phyloP scores from a whole-genome alignment of 2,888 invertebrate species.

The Yponomeuta sedellus region DNA sequence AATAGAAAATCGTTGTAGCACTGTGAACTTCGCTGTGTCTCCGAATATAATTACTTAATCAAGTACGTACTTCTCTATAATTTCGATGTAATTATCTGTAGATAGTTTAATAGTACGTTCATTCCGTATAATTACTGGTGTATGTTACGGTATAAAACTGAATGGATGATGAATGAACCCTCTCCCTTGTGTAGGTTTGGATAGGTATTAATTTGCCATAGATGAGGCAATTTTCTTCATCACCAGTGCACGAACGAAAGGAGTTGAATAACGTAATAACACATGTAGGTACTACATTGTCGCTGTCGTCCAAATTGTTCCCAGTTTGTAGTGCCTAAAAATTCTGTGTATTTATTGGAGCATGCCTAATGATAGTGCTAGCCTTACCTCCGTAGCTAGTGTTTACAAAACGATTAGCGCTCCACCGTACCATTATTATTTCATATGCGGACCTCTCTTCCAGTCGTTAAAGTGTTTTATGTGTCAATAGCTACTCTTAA shows the following conservation, averaged over 20 bases:
- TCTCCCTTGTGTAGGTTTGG: too few species aligned
- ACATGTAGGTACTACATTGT: slow-evolving; percentile 7
- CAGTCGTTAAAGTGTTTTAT: slow-evolving; percentile 20
- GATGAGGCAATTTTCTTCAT: background rate
- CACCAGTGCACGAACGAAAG: background rate
- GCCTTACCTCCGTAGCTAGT: slow-evolving; percentile 12
- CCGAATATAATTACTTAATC: background rate
- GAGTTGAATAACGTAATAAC: slow-evolving; percentile 7
- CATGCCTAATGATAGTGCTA: slow-evolving; percentile 20
- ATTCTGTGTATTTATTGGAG: slow-evolving; percentile 19
- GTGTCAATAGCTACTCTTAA: slow-evolving; percentile 24
- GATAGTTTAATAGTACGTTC: background rate
- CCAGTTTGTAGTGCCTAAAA: slow-evolving; percentile 13
- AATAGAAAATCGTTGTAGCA: background rate
- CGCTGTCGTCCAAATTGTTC: slow-evolving; percentile 17
- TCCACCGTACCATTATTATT: slow-evolving; percentile 24
- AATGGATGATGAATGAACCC: background rate
- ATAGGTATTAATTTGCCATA: background rate
- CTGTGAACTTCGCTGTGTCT: background rate
- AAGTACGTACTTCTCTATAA: too few species aligned
- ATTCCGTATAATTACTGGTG: background rate
- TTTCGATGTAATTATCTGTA: background rate
- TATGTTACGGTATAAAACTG: background rate
- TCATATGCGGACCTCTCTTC: slow-evolving; percentile 16
- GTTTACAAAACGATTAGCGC: slow-evolving; percentile 24